Percentiles rank a stretch among this genome's conserved stretches.
These are phyloP conservation scores for Gortyna flavago DNA, from an alignment of 2,888 invertebrate species.

Conservation along the genomic window DNA sequence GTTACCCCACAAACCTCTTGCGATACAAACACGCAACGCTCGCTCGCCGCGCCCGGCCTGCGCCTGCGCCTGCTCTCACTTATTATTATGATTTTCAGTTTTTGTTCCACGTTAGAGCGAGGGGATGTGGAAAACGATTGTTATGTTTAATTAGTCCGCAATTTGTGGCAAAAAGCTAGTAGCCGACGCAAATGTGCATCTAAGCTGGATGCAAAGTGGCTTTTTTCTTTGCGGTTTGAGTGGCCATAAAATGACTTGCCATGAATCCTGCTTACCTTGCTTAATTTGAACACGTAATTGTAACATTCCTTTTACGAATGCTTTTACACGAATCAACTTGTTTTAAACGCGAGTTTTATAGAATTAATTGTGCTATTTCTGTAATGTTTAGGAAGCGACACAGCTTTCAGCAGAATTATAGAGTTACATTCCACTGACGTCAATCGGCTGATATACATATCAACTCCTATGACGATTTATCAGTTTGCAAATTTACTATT, in stretches of 20 bases:
- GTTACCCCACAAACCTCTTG: slow-evolving; percentile 90
- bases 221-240: slow-evolving; percentile 8
- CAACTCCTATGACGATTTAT: slow-evolving; percentile 73
- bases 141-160: slow-evolving; percentile 31
- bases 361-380: slow-evolving; percentile 31
- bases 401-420: slow-evolving; percentile 29
- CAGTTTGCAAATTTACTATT: slow-evolving; percentile 77
- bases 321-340: slow-evolving; percentile 10
- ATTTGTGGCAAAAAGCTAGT: slow-evolving; percentile 24
- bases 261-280: slow-evolving; percentile 6
- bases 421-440: slow-evolving; percentile 67
- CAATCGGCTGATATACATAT: slow-evolving; percentile 60
- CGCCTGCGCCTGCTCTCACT: slow-evolving; percentile 53
- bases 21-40: slow-evolving; percentile 79
- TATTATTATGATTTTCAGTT: slow-evolving; percentile 56
- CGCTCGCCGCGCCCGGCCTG: slow-evolving; percentile 54
- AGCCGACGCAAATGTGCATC: slow-evolving; percentile 13
- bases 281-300: slow-evolving; percentile 7
- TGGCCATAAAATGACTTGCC: not conserved
- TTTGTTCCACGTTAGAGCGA: slow-evolving; percentile 45
- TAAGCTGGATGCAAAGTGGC: slow-evolving; percentile 17
- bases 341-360: slow-evolving; percentile 10
- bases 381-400: slow-evolving; percentile 49
- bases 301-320: slow-evolving; percentile 7
- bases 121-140: slow-evolving; percentile 45